These are phyloP conservation scores for Micrasema minimum DNA, from an alignment of 1,140 invertebrate genomes.

Conservation along the genomic window DNA sequence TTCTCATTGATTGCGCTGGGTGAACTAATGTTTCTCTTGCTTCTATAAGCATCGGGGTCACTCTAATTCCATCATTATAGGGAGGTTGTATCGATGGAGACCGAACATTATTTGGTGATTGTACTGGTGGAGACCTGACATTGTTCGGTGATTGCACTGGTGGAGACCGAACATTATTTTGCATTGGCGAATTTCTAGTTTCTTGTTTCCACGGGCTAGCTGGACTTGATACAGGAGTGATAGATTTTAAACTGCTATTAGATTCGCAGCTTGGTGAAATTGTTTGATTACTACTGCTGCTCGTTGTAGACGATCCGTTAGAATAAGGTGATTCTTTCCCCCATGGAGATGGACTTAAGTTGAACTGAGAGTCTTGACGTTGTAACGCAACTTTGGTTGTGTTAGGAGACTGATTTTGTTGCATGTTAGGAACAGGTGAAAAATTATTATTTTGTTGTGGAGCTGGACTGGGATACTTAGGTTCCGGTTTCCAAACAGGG, in stretches of 20 bases:
- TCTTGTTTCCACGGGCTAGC: conserved; percentile 51
- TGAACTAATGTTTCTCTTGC: conserved; percentile 20
- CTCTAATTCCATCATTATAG: conserved; percentile 31
- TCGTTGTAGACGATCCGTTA: conserved; percentile 44
- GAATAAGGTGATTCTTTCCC: conserved; percentile 58
- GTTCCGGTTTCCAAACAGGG: conserved; percentile 63
- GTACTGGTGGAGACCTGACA: conserved; percentile 8
- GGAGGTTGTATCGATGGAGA: conserved; percentile 35
- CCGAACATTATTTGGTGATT: conserved; percentile 30
- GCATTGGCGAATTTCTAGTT: conserved; percentile 33
- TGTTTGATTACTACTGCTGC: conserved; percentile 52
- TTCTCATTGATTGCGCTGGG: conserved; percentile 31
- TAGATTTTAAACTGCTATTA: conserved; percentile 35
- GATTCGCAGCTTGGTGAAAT: conserved; percentile 43
- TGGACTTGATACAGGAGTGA: conserved; percentile 41
- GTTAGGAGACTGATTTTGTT: conserved; percentile 55
- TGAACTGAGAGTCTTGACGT: conserved; percentile 66
- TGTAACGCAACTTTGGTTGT: conserved; percentile 60
- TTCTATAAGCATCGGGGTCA: conserved; percentile 41
- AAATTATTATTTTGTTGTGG: conserved; percentile 31
- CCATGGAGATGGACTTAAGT: conserved; percentile 62
- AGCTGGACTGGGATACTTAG: conserved; percentile 57
- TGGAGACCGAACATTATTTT: conserved; percentile 16
- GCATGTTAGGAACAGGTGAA: conserved; percentile 15
- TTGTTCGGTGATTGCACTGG: conserved; percentile 33